Conservation (phyloP, 1,140 invertebrate genomes). For the Mesaphorura yosii region DNA sequence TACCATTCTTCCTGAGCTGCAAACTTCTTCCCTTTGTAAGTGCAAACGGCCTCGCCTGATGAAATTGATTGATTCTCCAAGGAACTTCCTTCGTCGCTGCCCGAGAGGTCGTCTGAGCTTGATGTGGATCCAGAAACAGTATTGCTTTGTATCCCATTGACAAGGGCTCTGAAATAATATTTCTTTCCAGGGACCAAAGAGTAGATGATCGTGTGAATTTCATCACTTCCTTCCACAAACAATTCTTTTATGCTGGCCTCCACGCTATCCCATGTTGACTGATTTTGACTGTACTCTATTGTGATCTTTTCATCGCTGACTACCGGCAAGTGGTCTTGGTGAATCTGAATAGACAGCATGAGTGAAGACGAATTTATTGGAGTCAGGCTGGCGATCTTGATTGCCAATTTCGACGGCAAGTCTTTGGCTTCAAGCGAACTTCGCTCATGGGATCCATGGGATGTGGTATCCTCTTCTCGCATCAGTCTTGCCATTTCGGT, state of each 20-base stretch:
- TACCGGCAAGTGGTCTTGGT: slow-evolving; percentile 17
- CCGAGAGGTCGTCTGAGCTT: not conserved
- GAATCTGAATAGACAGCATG: slow-evolving; percentile 17
- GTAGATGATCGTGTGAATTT: slow-evolving; percentile 19
- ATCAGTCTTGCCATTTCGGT: not conserved
- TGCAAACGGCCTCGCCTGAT: slow-evolving; percentile 13
- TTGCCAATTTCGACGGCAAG: not conserved
- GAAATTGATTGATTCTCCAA: slow-evolving; percentile 15
- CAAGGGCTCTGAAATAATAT: slow-evolving; percentile 26
- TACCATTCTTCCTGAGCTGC: slow-evolving; percentile 51
- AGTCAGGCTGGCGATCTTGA: slow-evolving; percentile 14
- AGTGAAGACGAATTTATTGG: slow-evolving; percentile 28
- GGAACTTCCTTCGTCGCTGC: slow-evolving; percentile 8
- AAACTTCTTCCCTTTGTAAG: slow-evolving; percentile 47
- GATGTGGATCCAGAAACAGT: slow-evolving; percentile 19
- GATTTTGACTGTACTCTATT: slow-evolving; percentile 22
- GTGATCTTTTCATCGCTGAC: slow-evolving; percentile 12
- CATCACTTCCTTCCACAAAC: slow-evolving; percentile 19
- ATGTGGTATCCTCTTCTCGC: not conserved
- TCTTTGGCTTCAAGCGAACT: not conserved
- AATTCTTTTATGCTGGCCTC: slow-evolving; percentile 21
- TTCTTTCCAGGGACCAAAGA: slow-evolving; percentile 14
- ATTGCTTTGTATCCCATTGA: slow-evolving; percentile 24
- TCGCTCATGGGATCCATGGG: not conserved
- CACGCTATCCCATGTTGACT: slow-evolving; percentile 14